Evolutionary conservation across 1,140 invertebrate species (phyloP).

Genomic region (Stegodyphus mimosarum): DNA sequence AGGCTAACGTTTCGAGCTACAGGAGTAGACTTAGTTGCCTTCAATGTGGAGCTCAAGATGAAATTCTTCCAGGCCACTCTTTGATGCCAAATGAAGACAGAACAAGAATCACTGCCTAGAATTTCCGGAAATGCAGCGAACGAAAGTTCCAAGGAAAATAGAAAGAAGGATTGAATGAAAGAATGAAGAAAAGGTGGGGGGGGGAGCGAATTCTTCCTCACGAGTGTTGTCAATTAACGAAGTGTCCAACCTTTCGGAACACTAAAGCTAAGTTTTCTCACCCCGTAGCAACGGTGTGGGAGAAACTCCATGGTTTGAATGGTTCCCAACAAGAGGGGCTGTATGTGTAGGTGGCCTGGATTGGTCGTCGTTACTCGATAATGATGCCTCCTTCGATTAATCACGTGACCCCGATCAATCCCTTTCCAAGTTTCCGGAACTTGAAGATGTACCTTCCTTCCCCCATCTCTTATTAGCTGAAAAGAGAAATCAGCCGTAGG

Average conservation of each 20-base stretch:
- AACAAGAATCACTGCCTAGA: no score
- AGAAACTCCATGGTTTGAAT: slow-evolving; percentile 10
- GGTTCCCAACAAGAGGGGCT: not conserved
- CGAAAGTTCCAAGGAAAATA: no score
- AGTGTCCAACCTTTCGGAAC: slow-evolving; percentile 11
- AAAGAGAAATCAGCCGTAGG: not conserved
- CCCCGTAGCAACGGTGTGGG: not conserved
- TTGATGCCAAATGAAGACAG: no score
- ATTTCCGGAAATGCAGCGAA: no score
- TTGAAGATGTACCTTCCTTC: not conserved
- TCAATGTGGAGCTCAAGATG: no score
- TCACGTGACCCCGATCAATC: slow-evolving; percentile 34
- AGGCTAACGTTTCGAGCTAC: no score
- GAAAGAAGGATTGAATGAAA: no score
- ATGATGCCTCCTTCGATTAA: slow-evolving; percentile 42
- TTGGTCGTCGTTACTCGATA: slow-evolving; percentile 35
- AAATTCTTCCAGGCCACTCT: no score
- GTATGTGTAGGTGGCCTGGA: not conserved
- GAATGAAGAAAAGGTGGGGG: no score
- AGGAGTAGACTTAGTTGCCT: no score
- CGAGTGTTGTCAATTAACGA: slow-evolving; percentile 40
- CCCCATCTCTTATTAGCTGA: not conserved
- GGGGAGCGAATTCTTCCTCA: not conserved
- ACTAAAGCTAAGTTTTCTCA: slow-evolving; percentile 27
- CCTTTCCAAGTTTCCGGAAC: not conserved